Conservation (phyloP, 2,797 vertebrate genomes). For the Channa striata region DNA sequence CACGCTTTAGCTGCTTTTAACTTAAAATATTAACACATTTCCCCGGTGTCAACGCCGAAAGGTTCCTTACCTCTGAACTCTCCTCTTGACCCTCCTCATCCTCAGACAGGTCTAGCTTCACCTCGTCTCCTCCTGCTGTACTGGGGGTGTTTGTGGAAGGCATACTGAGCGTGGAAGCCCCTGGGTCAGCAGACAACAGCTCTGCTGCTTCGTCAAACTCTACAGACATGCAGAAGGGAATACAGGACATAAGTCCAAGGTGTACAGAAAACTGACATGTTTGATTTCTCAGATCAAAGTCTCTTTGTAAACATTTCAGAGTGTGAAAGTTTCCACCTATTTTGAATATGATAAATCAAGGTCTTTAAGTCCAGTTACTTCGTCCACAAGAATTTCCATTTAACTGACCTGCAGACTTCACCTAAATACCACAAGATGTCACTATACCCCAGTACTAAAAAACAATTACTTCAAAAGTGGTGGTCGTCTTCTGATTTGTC, state of each 20-base stretch:
- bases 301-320: too few species aligned
- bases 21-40: not conserved
- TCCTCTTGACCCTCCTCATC: conserved; percentile 83
- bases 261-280: not conserved
- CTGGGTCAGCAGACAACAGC: conserved; percentile 83
- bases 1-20: conserved; percentile 15
- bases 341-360: not conserved
- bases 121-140: conserved; percentile 63
- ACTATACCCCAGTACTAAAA: too few species aligned
- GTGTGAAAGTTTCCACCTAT: not conserved
- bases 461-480: too few species aligned
- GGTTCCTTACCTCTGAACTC: conserved; percentile 81
- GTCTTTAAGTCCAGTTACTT: not conserved
- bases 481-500: not conserved
- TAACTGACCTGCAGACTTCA: too few species aligned
- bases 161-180: conserved; percentile 80
- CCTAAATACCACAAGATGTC: not conserved
- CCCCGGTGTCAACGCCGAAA: not conserved
- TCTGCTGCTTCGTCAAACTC: conserved; percentile 89
- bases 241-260: not conserved
- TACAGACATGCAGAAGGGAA: conserved; percentile 44
- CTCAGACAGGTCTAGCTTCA: conserved; percentile 82
- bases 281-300: too few species aligned
- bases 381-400: too few species aligned
- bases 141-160: conserved; percentile 48